phyloP scores from a whole-genome alignment of 2,888 invertebrate genomes.

The Tinea pellionella region DNA sequence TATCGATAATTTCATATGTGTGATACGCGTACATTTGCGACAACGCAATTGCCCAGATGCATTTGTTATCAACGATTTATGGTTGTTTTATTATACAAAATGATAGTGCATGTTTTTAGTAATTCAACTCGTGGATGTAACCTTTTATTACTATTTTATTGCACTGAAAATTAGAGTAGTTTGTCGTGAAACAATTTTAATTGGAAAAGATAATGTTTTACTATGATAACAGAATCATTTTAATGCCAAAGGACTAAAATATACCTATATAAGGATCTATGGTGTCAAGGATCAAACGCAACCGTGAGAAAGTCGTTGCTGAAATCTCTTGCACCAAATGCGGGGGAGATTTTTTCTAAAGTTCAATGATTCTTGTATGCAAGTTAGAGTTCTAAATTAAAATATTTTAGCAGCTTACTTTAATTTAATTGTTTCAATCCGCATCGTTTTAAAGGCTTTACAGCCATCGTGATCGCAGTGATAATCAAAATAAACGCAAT shows the following conservation, averaged over 20 bases:
- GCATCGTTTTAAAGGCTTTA: too few relatives aligned
- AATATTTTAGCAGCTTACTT: too few relatives aligned
- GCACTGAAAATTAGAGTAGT: background rate
- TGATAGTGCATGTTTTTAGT: background rate
- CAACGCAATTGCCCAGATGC: background rate
- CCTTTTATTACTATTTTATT: background rate
- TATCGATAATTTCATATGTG: background rate
- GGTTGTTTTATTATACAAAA: background rate
- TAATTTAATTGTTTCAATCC: too few relatives aligned
- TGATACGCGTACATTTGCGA: background rate
- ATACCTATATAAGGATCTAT: background rate
- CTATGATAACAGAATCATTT: too few relatives aligned
- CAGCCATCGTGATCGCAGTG: too few relatives aligned
- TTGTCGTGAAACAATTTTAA: too few relatives aligned
- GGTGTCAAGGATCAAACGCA: conserved; percentile 48
- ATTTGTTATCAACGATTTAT: background rate
- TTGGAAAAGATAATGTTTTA: too few relatives aligned
- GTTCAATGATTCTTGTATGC: conserved; percentile 52
- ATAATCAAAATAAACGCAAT: too few relatives aligned
- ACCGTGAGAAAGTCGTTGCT: conserved; percentile 53
- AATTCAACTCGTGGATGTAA: background rate
- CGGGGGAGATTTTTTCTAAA: conserved; percentile 62
- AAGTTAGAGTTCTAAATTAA: conserved; percentile 20
- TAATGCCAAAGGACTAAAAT: too few relatives aligned
- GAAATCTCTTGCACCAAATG: conserved; percentile 30